Conservation (phyloP, 2,113 vertebrate species). For the Nycticorax nycticorax region DNA sequence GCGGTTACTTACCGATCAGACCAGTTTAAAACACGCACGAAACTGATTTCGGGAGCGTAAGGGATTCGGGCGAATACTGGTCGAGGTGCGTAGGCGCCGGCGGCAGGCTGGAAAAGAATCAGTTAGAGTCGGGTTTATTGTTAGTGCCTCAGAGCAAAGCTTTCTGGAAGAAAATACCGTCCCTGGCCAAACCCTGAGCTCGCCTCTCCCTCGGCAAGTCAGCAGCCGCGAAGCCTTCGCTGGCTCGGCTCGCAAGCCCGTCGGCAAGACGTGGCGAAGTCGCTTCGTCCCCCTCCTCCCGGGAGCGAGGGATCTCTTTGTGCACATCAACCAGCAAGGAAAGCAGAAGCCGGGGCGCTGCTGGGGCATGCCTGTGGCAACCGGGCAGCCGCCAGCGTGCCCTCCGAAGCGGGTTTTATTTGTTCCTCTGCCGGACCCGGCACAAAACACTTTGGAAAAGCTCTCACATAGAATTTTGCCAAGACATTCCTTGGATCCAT, state of each 20-base stretch:
- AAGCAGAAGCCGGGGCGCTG: not conserved
- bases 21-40: slow-evolving; percentile 13
- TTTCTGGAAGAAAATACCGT: not conserved
- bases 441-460: not conserved
- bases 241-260: not conserved
- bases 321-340: not conserved
- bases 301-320: not conserved
- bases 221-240: not conserved
- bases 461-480: not conserved
- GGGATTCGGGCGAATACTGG: not conserved
- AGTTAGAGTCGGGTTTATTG: not conserved
- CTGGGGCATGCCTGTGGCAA: not conserved
- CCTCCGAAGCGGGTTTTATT: not conserved
- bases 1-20: slow-evolving; percentile 75
- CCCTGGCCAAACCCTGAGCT: not conserved
- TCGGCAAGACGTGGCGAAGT: not conserved
- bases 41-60: not conserved
- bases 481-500: not conserved
- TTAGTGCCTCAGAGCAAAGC: not conserved
- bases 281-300: not conserved
- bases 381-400: not conserved
- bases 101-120: slow-evolving; percentile 21
- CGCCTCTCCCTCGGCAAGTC: not conserved
- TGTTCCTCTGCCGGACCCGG: not conserved
- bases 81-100: not conserved